phyloP scores from a whole-genome alignment of 2,113 vertebrate genomes.

The Setophaga kirtlandii region DNA sequence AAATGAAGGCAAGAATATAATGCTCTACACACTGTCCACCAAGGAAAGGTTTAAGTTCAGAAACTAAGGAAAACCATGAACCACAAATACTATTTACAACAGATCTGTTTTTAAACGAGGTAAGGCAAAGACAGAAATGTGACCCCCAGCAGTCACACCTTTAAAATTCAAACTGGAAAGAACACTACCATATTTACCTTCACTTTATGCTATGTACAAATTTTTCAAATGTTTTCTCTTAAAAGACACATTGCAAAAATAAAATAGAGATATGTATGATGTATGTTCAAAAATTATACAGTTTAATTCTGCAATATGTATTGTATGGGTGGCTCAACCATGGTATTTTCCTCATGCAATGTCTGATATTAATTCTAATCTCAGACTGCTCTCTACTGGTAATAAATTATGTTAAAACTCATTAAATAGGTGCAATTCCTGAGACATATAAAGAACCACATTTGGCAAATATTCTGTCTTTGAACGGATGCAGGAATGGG shows the following conservation, averaged over 20 bases:
- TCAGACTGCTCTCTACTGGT: conserved; percentile 78
- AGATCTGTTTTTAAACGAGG: not conserved
- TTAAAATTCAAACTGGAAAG: not conserved
- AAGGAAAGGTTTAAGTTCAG: not conserved
- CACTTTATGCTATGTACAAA: conserved; percentile 26
- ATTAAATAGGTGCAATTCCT: conserved; percentile 26
- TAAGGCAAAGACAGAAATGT: not conserved
- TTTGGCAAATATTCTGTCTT: not conserved
- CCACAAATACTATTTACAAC: not conserved
- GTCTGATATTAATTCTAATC: conserved; percentile 70
- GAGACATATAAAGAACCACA: not conserved
- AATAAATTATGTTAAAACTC: conserved; percentile 66
- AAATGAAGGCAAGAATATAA: not conserved
- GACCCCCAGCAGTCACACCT: not conserved
- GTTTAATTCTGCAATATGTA: conserved; percentile 37
- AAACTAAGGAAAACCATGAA: not conserved
- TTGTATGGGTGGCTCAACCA: conserved; percentile 2
- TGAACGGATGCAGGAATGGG: not conserved
- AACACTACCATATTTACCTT: not conserved
- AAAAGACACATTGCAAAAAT: conserved; percentile 43
- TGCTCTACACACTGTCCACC: not conserved
- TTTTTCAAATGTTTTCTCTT: conserved; percentile 36
- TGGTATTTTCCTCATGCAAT: conserved; percentile 32
- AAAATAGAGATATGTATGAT: conserved; percentile 36
- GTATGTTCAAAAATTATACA: conserved; percentile 47